These are phyloP conservation scores for Phacellophora camtschatica DNA, from an alignment of 30 jellyfish, hydroid and myxozoan genomes.

Conservation along the genomic window DNA sequence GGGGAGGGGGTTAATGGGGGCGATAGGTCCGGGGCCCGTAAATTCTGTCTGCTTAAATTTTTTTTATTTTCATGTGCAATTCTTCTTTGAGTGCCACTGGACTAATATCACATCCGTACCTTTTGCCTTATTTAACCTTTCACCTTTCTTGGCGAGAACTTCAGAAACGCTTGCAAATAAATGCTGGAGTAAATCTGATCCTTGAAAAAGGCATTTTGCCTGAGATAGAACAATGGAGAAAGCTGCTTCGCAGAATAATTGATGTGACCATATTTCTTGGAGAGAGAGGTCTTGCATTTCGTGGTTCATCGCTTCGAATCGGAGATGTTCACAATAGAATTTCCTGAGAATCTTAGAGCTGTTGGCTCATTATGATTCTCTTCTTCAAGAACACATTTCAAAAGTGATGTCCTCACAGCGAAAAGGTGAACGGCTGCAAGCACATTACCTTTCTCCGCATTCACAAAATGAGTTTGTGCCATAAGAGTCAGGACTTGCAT, in stretches of 20 bases:
- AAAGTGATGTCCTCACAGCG: conserved; percentile 12
- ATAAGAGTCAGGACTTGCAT: neutral
- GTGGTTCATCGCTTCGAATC: conserved; percentile 47
- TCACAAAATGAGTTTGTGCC: conserved; percentile 6
- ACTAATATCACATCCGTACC: too few species aligned
- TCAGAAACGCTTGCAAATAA: conserved; percentile 20
- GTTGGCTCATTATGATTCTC: conserved; percentile 10
- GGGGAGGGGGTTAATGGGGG: too few species aligned
- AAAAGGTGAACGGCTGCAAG: neutral
- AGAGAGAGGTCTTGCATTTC: conserved; percentile 31
- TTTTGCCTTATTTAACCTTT: too few species aligned
- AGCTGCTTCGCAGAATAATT: conserved; percentile 31
- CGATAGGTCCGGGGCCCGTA: too few species aligned
- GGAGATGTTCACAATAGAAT: conserved; percentile 42
- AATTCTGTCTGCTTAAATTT: too few species aligned
- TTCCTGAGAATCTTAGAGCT: conserved; percentile 39
- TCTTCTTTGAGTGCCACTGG: too few species aligned
- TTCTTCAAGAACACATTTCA: conserved; percentile 4
- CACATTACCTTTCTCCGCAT: conserved; percentile 30
- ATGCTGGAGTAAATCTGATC: conserved; percentile 14
- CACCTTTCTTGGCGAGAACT: conserved; percentile 42
- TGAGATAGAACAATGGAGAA: conserved; percentile 28
- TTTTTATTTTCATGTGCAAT: too few species aligned
- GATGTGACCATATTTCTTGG: conserved; percentile 33
- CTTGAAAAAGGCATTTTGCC: conserved; percentile 36